Base-by-base conservation (phyloP, 2,113 vertebrate genomes). In the Antechinus flavipes region DNA sequence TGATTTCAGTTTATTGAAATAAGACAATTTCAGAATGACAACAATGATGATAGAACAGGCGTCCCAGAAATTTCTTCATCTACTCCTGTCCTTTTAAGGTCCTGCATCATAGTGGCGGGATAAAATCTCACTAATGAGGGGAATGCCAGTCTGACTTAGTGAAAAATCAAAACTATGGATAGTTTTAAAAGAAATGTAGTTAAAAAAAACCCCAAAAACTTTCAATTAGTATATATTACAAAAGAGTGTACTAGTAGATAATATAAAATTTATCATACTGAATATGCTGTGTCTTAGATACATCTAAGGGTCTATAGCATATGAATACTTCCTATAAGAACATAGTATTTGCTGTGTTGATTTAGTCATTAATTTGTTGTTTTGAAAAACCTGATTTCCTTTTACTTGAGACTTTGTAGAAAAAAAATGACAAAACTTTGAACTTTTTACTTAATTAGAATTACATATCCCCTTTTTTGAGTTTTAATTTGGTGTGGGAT, bases 361-460 rank as follows among this genome's bases (percentile, higher is more conserved):
- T 92, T 94, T 95, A 96, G 27, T 96, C 47, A 30, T 95, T 95
- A 95, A 55, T 95, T 49, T 49, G 49, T 49, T 49, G 68, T 76
- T 76, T n/a, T n/a, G 68, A 76, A 84, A 84, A 96, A 56, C 76
- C 97, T 95, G 95, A 93, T 96, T 97, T 97, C 91, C 94, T 97
- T 84, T 97, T 95, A 93, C 92, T 97, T 97, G 58, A 94, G 84
- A 95, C 95, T 55, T 93, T 89, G 25, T 76, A 92, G 95, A 93
- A 96, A 95, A 55, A 47, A 97, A 96, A 95, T 96, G 93, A 96
- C 6, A 95, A 49, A 90, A 96, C 96, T 96, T 97, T 97, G 92
- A 98, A 95, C 93, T 96, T 96, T 93, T 94, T 96, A 93, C 94
- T 56, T 91, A 95, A 94, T 97, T 94, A 94, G 94, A 96, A 95